Evolutionary conservation across 2,797 vertebrate species (phyloP), one percentile per base, ranked within the genome.

Genomic region (Denticeps clupeoides): DNA sequence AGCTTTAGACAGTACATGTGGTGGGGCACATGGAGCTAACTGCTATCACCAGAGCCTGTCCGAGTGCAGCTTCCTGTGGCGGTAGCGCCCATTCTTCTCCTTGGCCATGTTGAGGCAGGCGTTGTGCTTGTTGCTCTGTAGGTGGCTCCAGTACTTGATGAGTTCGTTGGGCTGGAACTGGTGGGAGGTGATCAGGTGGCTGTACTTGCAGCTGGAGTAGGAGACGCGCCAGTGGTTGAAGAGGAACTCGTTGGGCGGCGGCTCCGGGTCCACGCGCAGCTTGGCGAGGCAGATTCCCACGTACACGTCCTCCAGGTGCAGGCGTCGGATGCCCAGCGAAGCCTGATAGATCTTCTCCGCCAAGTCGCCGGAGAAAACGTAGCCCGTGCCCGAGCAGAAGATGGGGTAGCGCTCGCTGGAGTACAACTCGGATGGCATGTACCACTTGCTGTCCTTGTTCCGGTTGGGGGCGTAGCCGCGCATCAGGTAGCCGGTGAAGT

Each of bases 171-270:
- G 95, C 47, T 92, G 90, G 78, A 99, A 99, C 86, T 98, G 93
- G 79, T 99, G 95, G 53, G 95, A 99, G 58, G 95, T 99, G 82
- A 99, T 98, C 62, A 99, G 83, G 80, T 98, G 94, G 70, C 94
- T 99, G 73, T 99, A 99, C 86, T 98, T 98, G 78, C 95, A 99
- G 77, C 92, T 96, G 72, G 95, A 99, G 67, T 99, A 99, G 56
- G 95, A 97, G 71, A 99, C 94, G 65, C 93, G 79, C 94, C 95
- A 98, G 67, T 98, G 94, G 80, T 98, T 99, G 78, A 98, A 99
- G 63, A 97, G 87, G 69, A 98, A 98, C 72, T 99, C 95, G 1
- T 99, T 98, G 67, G 95, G 94, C 1, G 95, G 95, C 12, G 94
- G 91, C 40, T 78, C 77, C 2, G 95, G 94, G 77, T 98, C 92